Base-by-base conservation (phyloP, 2,888 invertebrate species). In the Dynastes tityus region DNA sequence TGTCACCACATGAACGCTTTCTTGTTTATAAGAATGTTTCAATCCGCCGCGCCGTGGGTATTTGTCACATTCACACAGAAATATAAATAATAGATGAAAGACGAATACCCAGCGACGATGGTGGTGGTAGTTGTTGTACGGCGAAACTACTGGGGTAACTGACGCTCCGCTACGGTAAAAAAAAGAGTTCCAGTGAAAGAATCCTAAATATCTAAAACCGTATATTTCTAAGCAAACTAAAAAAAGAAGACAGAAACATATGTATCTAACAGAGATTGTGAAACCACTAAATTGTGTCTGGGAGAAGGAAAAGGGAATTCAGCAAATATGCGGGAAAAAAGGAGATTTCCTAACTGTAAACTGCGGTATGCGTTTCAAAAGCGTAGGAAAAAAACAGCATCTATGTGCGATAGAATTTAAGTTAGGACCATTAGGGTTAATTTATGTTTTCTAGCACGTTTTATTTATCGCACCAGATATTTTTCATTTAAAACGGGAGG, bases 11-110 rank as follows among this genome's bases (percentile, higher is more conserved):
- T 84, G 86, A 85, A 86, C 85, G 83, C 83, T 82, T 84, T 85
- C 86, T 85, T 85, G 86, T 87, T 87, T 85, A 85, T 87, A 86
- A 83, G 85, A 87, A 87, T 86, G 87, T 88, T 87, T 87, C 87
- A 87, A 87, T 88, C 86, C 84, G 83, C 84, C 83, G 82, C 84
- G 80, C 81, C 80, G 82, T 83, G 82, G 82, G 84, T 82, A 83
- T 84, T 85, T 82, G 80, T 81, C 80, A 81, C 82, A 85, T 67
- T 55, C 55, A 71, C 71, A 71, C 71, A 71, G 58, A 37, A 71
- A 58, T 71, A 71, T 71, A 71, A 55, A 65, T 65, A 53, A 45
- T 45, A 45, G 45, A 45, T 8, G 27, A 16, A 65, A 37, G 55
- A 55, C 55, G 55, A n/a, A 22, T n/a, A 6, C 8, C 55, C n/a